Percentiles rank a stretch among this genome's conserved stretches.
Conservation (phyloP, 2,113 vertebrate species). For the Neotoma lepida region DNA sequence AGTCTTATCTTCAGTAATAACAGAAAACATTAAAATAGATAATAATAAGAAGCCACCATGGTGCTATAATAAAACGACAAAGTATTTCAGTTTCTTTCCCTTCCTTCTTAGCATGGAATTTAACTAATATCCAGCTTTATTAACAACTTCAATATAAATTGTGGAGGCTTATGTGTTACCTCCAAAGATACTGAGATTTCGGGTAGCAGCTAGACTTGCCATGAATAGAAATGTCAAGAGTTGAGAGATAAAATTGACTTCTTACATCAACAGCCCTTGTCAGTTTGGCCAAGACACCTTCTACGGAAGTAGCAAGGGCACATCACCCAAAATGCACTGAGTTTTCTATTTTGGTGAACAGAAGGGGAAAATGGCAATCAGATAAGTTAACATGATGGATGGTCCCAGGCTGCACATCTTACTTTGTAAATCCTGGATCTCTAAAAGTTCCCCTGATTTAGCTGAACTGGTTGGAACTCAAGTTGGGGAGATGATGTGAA, state of each 20-base stretch:
- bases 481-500: background rate
- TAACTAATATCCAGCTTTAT: constrained; percentile 31
- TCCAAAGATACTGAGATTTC: constrained; percentile 69
- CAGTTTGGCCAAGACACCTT: constrained; percentile 73
- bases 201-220: constrained; percentile 64
- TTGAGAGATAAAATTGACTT: constrained; percentile 77
- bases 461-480: background rate
- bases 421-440: constrained; percentile 54
- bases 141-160: constrained; percentile 24
- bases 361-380: constrained; percentile 49
- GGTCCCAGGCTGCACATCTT: constrained; percentile 51
- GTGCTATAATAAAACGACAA: background rate
- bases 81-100: constrained; percentile 9
- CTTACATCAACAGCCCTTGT: constrained; percentile 59
- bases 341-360: constrained; percentile 79
- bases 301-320: constrained; percentile 54
- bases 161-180: constrained; percentile 60
- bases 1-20: background rate
- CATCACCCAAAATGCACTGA: constrained; percentile 52
- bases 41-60: background rate
- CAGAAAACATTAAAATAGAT: background rate
- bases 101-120: constrained; percentile 49
- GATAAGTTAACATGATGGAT: constrained; percentile 80
- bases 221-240: constrained; percentile 75
- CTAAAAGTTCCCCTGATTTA: constrained; percentile 32